Conservation (phyloP, 2,888 invertebrate genomes). For the Boloria selene region DNA sequence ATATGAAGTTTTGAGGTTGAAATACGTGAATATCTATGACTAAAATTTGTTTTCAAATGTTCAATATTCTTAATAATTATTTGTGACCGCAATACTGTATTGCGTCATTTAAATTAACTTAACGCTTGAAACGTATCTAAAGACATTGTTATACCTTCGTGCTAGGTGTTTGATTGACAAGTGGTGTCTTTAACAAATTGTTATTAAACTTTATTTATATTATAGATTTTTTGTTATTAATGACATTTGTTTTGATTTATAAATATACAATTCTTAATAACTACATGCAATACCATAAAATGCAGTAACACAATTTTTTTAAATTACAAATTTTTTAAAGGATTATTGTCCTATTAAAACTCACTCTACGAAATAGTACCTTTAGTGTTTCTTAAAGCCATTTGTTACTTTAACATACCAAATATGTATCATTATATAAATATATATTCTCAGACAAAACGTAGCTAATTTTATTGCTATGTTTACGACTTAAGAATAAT, state of each 20-base stretch:
- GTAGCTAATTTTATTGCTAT: constrained; percentile 33
- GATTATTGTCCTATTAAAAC: background rate
- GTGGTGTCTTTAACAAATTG: constrained; percentile 53
- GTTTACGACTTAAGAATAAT: constrained; percentile 35
- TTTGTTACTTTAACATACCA: constrained; percentile 2
- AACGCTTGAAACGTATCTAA: constrained; percentile 52
- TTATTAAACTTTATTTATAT: background rate
- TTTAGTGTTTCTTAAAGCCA: background rate
- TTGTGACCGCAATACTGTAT: constrained; percentile 47
- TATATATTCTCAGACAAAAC: constrained; percentile 22
- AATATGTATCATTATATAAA: constrained; percentile 16
- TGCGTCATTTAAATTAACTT: constrained; percentile 56
- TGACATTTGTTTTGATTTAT: too few relatives aligned
- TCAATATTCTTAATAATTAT: constrained; percentile 52
- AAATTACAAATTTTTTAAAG: background rate
- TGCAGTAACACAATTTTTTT: background rate
- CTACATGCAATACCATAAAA: too few relatives aligned
- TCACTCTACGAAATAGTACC: too few relatives aligned
- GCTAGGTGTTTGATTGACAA: constrained; percentile 51
- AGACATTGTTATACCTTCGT: constrained; percentile 50
- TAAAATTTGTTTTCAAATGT: constrained; percentile 62
- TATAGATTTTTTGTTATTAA: background rate
- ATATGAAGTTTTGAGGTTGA: constrained; percentile 63
- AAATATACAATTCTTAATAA: too few relatives aligned
- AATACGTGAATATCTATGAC: constrained; percentile 52